Base-by-base conservation (phyloP, 2,113 vertebrate species). In the Scomber colias region DNA sequence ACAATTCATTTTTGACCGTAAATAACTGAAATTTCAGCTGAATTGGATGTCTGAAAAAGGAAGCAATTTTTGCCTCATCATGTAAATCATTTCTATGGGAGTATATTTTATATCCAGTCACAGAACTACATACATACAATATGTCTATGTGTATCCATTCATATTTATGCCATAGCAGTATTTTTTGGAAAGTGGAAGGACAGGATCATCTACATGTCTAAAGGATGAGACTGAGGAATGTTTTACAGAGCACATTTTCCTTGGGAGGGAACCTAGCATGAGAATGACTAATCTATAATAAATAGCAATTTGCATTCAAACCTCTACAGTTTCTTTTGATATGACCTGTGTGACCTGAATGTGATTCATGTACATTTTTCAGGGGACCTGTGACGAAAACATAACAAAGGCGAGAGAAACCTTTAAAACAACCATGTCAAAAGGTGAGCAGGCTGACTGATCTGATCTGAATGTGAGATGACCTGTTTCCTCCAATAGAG, bases 171-270 rank as follows among this genome's bases (percentile, higher is more conserved):
- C 79, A 85, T 15, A 9, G 4, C 19, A 59, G 75, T 24, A 55
- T 70, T 68, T 70, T 79, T 79, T 56, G 51, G 75, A 74, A 91
- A 87, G 93, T 85, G 75, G 93, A 62, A 63, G 67, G 75, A 94
- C 94, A 83, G 90, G 93, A 84, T 87, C 1, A 19, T 70, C 90
- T 15, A 46, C 92, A 92, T 95, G 69, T 82, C 86, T 93, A 5
- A 89, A 81, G 53, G 77, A 82, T 92, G 88, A 93, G 55, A 79
- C 64, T 50, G 30, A 75, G 64, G 85, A 92, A 94, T 94, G 75
- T 56, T 30, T 77, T 9, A 63, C 82, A 74, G 31, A 80, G 17
- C 44, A 63, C 21, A 27, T 82, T 49, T 76, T 75, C 21, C 51
- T 80, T 46, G 79, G 85, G 75, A 79, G 74, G 83, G 72, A 69